Percentiles rank a stretch among this genome's conserved stretches.
Evolutionary conservation across 2,888 invertebrate species (phyloP).

Genomic region (Notodonta ziczac): DNA sequence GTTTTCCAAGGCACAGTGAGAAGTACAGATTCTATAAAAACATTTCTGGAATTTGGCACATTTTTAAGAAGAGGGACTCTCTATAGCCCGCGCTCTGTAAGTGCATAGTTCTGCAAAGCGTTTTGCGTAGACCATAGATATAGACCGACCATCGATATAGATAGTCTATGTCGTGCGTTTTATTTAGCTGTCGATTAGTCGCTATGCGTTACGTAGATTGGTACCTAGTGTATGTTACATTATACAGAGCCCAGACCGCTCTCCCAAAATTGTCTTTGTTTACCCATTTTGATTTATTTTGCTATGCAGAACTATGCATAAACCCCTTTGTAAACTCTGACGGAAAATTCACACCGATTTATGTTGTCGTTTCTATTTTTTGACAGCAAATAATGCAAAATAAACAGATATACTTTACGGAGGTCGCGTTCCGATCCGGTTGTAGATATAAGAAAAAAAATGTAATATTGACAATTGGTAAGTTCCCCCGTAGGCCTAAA

Average conservation of each 20-base stretch:
- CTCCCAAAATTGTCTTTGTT: neutral
- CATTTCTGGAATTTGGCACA: slow-evolving; percentile 77
- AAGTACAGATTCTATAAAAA: slow-evolving; percentile 78
- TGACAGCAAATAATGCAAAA: too few species aligned
- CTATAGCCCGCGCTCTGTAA: slow-evolving; percentile 59
- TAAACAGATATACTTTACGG: too few species aligned
- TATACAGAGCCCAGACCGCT: neutral
- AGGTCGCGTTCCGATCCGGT: too few species aligned
- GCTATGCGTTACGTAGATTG: neutral
- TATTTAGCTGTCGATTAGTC: neutral
- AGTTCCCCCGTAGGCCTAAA: too few species aligned
- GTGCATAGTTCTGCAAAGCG: slow-evolving; percentile 83
- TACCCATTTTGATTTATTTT: slow-evolving; percentile 10
- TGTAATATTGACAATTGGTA: too few species aligned
- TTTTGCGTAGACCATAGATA: slow-evolving; percentile 25
- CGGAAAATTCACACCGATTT: too few species aligned
- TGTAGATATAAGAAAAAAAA: too few species aligned
- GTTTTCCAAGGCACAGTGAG: slow-evolving; percentile 62
- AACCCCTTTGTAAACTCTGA: neutral
- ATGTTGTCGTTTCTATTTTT: too few species aligned
- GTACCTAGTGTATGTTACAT: neutral
- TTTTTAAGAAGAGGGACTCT: slow-evolving; percentile 70
- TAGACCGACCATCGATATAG: too few species aligned
- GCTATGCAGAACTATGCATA: slow-evolving; percentile 48
- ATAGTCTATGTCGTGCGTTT: neutral